Conservation (phyloP, 2,888 invertebrate genomes). For the Cerastis rubricosa region DNA sequence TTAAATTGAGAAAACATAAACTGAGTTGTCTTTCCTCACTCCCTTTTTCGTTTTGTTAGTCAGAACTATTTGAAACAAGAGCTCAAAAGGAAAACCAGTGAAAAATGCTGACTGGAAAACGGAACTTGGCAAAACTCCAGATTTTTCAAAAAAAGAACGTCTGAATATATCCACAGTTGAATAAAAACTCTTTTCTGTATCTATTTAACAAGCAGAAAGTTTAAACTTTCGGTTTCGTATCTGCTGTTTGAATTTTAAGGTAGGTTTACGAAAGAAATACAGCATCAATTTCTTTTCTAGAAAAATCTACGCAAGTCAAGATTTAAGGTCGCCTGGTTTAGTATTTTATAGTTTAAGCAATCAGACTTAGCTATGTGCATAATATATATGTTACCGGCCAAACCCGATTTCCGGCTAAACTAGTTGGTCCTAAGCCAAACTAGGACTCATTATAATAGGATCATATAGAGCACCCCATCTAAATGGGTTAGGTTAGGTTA, state of each 20-base stretch:
- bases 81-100: slow-evolving; percentile 50
- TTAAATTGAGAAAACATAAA: not conserved
- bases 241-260: slow-evolving; percentile 13
- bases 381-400: no score
- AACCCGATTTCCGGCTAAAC: no score
- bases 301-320: not conserved
- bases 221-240: slow-evolving; percentile 40
- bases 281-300: not conserved
- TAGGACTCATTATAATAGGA: no score
- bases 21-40: slow-evolving; percentile 8
- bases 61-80: slow-evolving; percentile 54
- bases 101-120: slow-evolving; percentile 53
- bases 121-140: slow-evolving; percentile 55
- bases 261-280: not conserved
- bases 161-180: slow-evolving; percentile 44
- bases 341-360: not conserved
- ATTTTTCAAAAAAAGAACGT: slow-evolving; percentile 44
- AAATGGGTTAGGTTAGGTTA: no score
- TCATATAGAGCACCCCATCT: no score
- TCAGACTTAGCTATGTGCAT: no score
- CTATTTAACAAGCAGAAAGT: slow-evolving; percentile 26
- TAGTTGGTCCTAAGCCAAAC: no score
- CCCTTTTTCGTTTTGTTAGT: slow-evolving; percentile 30
- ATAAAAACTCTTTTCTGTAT: slow-evolving; percentile 44
- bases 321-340: not conserved